Conservation (phyloP, 2,113 vertebrate species). For the Cryptotis parvus region DNA sequence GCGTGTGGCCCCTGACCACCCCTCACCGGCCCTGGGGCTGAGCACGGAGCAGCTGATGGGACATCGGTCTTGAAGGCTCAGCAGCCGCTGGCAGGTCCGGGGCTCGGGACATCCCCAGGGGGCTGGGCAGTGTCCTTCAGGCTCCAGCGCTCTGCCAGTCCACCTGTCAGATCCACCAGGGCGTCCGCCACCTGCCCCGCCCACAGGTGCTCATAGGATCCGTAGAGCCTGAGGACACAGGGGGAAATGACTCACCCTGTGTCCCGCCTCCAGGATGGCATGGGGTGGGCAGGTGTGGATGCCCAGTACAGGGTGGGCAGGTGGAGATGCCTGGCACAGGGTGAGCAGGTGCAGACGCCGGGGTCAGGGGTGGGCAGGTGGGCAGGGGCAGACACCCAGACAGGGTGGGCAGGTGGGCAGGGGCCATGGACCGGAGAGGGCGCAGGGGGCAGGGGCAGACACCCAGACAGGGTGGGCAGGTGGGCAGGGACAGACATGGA, state of each 20-base stretch:
- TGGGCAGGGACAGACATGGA: too few species aligned
- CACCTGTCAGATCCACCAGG: slow-evolving; percentile 95
- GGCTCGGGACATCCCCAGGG: slow-evolving; percentile 70
- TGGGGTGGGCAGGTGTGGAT: too few species aligned
- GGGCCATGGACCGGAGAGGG: too few species aligned
- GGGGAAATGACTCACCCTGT: neutral
- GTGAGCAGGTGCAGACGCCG: too few species aligned
- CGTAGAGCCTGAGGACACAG: slow-evolving; percentile 88
- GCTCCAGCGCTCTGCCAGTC: slow-evolving; percentile 93
- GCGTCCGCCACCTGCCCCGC: slow-evolving; percentile 97
- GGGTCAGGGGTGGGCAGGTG: too few species aligned
- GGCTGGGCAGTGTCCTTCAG: slow-evolving; percentile 82
- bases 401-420: too few species aligned
- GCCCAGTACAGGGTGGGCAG: too few species aligned
- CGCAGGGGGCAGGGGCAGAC: too few species aligned
- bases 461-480: too few species aligned
- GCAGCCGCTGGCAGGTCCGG: slow-evolving; percentile 88
- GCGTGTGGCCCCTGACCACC: accelerated
- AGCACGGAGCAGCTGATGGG: slow-evolving; percentile 94
- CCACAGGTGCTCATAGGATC: slow-evolving; percentile 96
- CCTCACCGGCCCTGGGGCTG: slow-evolving; percentile 89
- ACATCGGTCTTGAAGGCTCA: slow-evolving; percentile 90
- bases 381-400: too few species aligned
- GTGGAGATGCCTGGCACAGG: too few species aligned
- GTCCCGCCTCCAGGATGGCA: neutral